Conservation (phyloP, 2,888 invertebrate species). For the Drosophila mayaguana region DNA sequence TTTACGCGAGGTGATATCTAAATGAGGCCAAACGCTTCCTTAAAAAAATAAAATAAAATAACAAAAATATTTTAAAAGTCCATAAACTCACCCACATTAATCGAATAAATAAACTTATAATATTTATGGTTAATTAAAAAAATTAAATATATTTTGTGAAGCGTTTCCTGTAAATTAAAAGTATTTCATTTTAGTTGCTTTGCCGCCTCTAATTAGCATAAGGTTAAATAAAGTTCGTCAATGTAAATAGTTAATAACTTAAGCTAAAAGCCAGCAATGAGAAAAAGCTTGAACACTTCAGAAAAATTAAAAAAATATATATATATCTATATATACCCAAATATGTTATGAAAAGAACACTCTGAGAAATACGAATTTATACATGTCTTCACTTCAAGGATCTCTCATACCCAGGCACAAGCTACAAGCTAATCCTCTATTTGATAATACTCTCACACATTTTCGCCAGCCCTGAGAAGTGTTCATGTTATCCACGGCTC, state of each 20-base stretch:
- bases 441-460: neutral
- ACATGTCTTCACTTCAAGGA: slow-evolving; percentile 22
- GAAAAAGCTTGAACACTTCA: slow-evolving; percentile 41
- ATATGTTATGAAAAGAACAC: too few relatives aligned
- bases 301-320: slow-evolving; percentile 6
- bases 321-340: too few relatives aligned
- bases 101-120: slow-evolving; percentile 25
- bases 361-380: slow-evolving; percentile 34
- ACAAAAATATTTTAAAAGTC: slow-evolving; percentile 18
- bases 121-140: neutral
- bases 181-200: slow-evolving; percentile 58
- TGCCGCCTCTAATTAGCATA: slow-evolving; percentile 53
- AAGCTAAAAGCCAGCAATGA: slow-evolving; percentile 20
- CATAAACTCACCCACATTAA: slow-evolving; percentile 47
- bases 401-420: slow-evolving; percentile 25
- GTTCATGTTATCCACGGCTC: slow-evolving; percentile 38
- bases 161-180: slow-evolving; percentile 64
- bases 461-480: slow-evolving; percentile 36
- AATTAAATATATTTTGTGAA: slow-evolving; percentile 22
- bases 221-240: slow-evolving; percentile 19
- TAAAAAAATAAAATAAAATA: slow-evolving; percentile 37
- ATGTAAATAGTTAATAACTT: slow-evolving; percentile 32
- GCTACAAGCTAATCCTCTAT: neutral
- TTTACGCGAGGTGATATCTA: slow-evolving; percentile 75
- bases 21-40: slow-evolving; percentile 80